A percentile compares a stretch with the other conserved stretches of the same genome.
Conservation (phyloP, 53 echinoderm and acorn worm species). For the Patiria pectinifera region DNA sequence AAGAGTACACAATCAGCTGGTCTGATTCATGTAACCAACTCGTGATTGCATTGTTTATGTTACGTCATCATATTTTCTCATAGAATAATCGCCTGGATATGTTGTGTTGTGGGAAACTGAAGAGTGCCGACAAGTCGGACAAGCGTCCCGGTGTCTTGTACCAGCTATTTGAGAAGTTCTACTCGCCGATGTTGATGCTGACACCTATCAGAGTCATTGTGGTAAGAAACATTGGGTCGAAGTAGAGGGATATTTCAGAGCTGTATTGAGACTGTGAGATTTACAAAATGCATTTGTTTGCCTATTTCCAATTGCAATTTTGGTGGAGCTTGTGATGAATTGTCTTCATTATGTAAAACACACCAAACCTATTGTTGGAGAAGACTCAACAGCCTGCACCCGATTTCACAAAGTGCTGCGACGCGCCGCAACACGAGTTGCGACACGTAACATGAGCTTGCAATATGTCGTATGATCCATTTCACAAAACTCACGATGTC, state of each 20-base stretch:
- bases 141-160: conserved; percentile 82
- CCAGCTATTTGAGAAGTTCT: conserved; percentile 77
- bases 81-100: conserved; percentile 87
- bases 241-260: neutral
- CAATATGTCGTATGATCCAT: too few relatives aligned
- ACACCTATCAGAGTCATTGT: conserved; percentile 66
- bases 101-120: conserved; percentile 72
- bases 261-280: neutral
- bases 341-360: neutral
- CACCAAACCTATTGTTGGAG: too few relatives aligned
- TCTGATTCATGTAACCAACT: neutral
- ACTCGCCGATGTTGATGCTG: conserved; percentile 74
- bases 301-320: neutral
- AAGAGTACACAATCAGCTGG: too few relatives aligned
- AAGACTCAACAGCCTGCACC: too few relatives aligned
- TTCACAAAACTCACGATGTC: too few relatives aligned
- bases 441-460: too few relatives aligned
- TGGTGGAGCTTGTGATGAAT: too few relatives aligned
- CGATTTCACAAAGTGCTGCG: too few relatives aligned
- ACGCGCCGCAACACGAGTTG: too few relatives aligned
- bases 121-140: conserved; percentile 68
- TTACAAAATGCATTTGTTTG: neutral
- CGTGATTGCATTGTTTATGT: neutral
- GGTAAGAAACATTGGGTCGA: conserved; percentile 63
- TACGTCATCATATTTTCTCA: neutral